A percentile compares a stretch with the other conserved stretches of the same genome.
These are phyloP conservation scores for Eulemur coronatus DNA, from an alignment of 2,797 vertebrate species.

Conservation along the genomic window DNA sequence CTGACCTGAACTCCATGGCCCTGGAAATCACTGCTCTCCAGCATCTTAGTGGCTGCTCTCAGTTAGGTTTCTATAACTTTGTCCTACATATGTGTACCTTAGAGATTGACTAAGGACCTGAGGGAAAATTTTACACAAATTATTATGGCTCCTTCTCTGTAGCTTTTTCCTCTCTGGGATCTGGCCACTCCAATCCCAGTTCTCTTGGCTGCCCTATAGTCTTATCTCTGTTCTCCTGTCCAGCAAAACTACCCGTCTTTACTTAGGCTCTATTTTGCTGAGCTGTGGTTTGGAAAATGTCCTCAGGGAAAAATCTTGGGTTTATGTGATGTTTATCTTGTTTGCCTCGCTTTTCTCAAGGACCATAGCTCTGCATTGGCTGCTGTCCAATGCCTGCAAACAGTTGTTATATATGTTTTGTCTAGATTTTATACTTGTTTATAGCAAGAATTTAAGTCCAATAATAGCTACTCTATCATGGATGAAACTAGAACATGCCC, in stretches of 20 bases:
- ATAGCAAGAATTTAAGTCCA: slow-evolving; percentile 61
- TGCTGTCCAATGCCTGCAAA: slow-evolving; percentile 64
- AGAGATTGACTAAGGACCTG: neutral
- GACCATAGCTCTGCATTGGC: slow-evolving; percentile 51
- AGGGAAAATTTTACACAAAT: neutral
- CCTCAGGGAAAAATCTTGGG: slow-evolving; percentile 52
- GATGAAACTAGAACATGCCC: slow-evolving; percentile 6
- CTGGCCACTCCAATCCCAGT: neutral
- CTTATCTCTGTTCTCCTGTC: neutral
- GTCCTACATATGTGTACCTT: neutral
- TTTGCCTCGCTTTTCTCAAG: slow-evolving; percentile 56
- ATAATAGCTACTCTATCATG: slow-evolving; percentile 54
- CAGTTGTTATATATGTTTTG: slow-evolving; percentile 73
- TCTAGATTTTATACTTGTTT: slow-evolving; percentile 73
- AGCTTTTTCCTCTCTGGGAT: neutral
- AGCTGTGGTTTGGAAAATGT: slow-evolving; percentile 63
- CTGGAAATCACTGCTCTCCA: neutral
- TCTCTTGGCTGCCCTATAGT: neutral
- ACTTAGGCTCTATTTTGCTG: slow-evolving; percentile 10
- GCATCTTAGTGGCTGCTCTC: neutral
- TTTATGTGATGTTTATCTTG: slow-evolving; percentile 67
- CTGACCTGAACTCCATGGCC: neutral
- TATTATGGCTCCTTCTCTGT: neutral
- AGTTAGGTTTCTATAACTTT: neutral
- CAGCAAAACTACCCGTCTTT: neutral